Evolutionary conservation across 2,797 vertebrate genomes (phyloP), one percentile per base, ranked within the genome.

Genomic region (Holocentrus rufus): DNA sequence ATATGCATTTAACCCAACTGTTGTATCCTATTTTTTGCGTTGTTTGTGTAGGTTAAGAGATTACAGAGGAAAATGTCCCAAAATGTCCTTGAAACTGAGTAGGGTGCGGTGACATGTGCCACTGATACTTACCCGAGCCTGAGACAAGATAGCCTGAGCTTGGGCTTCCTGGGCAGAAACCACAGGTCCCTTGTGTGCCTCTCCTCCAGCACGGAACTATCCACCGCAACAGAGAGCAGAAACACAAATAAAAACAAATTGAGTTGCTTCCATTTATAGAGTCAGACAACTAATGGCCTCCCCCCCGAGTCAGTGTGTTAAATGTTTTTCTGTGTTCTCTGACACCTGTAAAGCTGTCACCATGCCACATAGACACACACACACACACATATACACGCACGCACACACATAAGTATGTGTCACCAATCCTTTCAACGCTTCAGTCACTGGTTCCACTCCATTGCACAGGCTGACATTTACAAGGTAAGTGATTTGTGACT

Each of bases 91-190:
- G n/a, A 3, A 18, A 15, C 15, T 11, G 7, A 56, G 54, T 9
- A 22, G 5, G 58, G n/a, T 27, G 7, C 4, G 23, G 20, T 7
- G 31, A 56, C 54, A 18, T 53, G 49, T 23, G 58, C 22, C 9
- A 14, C 9, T 9, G 27, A 52, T 68, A 91, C 96, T 95, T 82
- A 99, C 97, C 94, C 96, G 94, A 36, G 98, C 97, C 81, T 99
- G 98, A 70, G 97, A 95, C 3, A 99, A 94, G 82, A 99, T 99
- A 1, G 97, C 97, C 90, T 99, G 97, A 52, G 97, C 98, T 86
- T 99, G 98, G 60, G 97, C 97, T 86, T 98, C 97, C 87, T 99
- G 98, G 1, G 97, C 96, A 4, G 97, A 94, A 69, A 99, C 83
- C 39, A 95, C 93, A 18, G 97, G 98, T 60, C 97, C 98, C 84